Conservation (phyloP, 2,797 vertebrate genomes). For the Amblyraja radiata region DNA sequence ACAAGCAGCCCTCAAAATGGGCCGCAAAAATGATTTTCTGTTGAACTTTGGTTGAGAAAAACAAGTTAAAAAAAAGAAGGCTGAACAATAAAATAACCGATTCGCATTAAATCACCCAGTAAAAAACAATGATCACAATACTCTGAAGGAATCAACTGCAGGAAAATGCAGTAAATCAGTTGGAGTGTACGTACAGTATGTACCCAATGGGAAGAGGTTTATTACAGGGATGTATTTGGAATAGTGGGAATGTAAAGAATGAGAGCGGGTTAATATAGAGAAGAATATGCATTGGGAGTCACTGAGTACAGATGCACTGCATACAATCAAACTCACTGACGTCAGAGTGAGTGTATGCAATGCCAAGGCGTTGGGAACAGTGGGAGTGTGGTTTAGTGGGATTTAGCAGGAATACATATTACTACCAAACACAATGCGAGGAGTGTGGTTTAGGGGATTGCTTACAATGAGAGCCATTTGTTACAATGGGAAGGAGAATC, state of each 20-base stretch:
- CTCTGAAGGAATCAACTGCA: neutral
- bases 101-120: neutral
- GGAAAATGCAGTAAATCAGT: no score
- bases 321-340: no score
- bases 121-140: neutral
- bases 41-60: neutral
- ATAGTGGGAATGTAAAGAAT: no score
- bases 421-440: no score
- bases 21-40: neutral
- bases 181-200: no score
- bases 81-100: neutral
- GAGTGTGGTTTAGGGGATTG: neutral
- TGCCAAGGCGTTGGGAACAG: neutral
- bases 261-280: no score
- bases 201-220: no score
- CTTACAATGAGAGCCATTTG: neutral
- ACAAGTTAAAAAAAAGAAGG: neutral
- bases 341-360: neutral
- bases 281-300: no score
- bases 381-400: no score
- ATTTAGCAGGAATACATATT: no score
- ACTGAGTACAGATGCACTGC: no score
- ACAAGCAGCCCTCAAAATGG: neutral
- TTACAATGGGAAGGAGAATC: neutral
- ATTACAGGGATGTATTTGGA: no score